Percentiles rank a stretch among this genome's conserved stretches.
These are phyloP conservation scores for Dasyprocta punctata DNA, from an alignment of 2,113 vertebrate species.

Conservation along the genomic window DNA sequence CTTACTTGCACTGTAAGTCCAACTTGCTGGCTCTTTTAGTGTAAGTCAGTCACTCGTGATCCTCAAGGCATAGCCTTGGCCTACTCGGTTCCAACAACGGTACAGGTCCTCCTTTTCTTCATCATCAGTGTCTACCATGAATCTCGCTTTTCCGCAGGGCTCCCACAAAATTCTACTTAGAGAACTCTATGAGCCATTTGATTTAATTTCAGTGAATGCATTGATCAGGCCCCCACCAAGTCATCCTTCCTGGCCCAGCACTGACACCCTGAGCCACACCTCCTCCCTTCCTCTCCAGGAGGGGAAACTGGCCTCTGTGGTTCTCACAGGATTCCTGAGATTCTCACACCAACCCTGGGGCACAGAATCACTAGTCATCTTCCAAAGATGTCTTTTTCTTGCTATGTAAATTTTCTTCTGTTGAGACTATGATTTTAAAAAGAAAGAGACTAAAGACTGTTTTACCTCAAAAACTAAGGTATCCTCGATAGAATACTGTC, in stretches of 20 bases:
- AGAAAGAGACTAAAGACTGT: not conserved
- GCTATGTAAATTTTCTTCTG: not conserved
- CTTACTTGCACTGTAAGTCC: not conserved
- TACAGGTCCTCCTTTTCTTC: not conserved
- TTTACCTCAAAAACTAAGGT: not conserved
- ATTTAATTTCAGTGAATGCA: not conserved
- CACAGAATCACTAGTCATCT: no score
- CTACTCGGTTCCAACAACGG: not conserved
- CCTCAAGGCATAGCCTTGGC: not conserved
- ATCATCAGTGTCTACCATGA: not conserved
- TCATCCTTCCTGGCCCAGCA: no score
- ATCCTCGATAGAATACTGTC: not conserved
- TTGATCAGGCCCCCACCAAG: fast-evolving
- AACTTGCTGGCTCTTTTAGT: not conserved
- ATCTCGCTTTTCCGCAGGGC: not conserved
- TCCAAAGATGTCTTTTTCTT: not conserved
- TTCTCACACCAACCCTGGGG: not conserved
- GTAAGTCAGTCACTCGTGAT: not conserved
- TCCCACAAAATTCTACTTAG: not conserved
- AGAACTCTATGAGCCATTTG: not conserved
- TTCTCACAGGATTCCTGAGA: not conserved
- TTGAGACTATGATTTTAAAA: not conserved
- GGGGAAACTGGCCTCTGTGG: fast-evolving
- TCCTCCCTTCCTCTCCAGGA: no score
- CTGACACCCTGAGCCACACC: not conserved